These are phyloP conservation scores for Pimephales promelas DNA, from an alignment of 2,113 vertebrate species.

Conservation along the genomic window DNA sequence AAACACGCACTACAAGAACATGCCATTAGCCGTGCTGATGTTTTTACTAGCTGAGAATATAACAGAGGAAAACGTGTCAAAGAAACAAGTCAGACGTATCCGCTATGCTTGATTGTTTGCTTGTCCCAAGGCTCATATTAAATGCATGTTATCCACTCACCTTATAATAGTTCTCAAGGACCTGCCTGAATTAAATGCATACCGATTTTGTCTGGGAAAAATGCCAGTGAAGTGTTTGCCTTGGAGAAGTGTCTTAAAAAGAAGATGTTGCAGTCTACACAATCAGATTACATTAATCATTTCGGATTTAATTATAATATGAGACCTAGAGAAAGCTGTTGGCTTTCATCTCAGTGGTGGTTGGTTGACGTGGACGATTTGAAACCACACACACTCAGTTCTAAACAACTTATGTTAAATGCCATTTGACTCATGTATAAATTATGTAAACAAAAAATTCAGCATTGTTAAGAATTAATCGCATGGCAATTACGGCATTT, in stretches of 20 bases:
- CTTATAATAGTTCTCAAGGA: constrained; percentile 30
- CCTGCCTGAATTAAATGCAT: constrained; percentile 36
- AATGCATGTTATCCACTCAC: constrained; percentile 12
- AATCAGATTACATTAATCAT: background rate
- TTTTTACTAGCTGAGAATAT: background rate
- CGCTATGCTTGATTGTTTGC: constrained; percentile 15
- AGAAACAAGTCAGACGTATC: background rate
- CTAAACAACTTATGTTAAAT: background rate
- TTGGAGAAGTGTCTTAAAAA: background rate
- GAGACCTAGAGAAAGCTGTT: background rate
- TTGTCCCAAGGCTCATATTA: constrained; percentile 1
- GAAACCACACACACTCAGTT: background rate
- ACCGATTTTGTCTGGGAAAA: background rate
- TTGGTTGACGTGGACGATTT: background rate
- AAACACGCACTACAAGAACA: constrained; percentile 1
- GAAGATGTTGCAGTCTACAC: background rate
- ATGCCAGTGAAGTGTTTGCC: background rate
- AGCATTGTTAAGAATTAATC: background rate
- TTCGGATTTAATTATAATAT: background rate
- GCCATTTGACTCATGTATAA: no score
- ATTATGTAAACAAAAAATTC: background rate
- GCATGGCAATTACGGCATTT: no score
- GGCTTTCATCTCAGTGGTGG: background rate
- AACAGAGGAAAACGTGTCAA: constrained; percentile 7
- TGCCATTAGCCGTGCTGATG: background rate